These are phyloP conservation scores for Opisthograptis luteolata DNA, from an alignment of 2,888 invertebrate species.

Conservation along the genomic window DNA sequence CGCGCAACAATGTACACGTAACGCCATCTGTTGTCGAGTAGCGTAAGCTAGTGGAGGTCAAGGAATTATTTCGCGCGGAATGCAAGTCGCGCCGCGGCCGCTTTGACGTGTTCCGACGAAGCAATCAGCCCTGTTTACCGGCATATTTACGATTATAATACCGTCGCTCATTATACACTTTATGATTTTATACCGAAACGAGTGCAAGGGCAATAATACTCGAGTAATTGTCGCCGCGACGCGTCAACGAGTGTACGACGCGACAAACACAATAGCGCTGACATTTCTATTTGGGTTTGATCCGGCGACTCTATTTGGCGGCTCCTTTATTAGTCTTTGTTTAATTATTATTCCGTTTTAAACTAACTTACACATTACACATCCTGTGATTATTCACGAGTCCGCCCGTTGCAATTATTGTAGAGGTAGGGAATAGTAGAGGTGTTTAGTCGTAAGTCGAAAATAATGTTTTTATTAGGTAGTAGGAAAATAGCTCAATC, in stretches of 20 bases:
- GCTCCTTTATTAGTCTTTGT: conserved; percentile 9
- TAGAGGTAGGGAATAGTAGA: background rate
- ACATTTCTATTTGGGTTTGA: conserved; percentile 25
- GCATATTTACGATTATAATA: conserved; percentile 84
- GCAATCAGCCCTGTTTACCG: conserved; percentile 82
- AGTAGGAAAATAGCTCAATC: too few species aligned
- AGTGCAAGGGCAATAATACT: conserved; percentile 67
- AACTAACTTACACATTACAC: too few species aligned
- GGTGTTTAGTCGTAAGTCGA: too few species aligned
- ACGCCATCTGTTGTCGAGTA: conserved; percentile 81
- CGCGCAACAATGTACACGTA: conserved; percentile 69
- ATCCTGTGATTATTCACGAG: conserved; percentile 22
- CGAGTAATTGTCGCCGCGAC: conserved; percentile 69
- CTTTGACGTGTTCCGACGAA: conserved; percentile 82
- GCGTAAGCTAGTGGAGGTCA: conserved; percentile 71
- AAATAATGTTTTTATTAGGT: too few species aligned
- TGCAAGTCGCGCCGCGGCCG: conserved; percentile 70
- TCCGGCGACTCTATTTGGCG: conserved; percentile 1
- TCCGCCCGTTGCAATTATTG: background rate
- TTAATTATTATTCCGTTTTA: too few species aligned
- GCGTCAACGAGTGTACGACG: conserved; percentile 52
- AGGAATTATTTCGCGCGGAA: conserved; percentile 72
- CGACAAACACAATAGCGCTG: conserved; percentile 40
- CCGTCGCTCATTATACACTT: conserved; percentile 80
- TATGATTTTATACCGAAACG: conserved; percentile 79